Evolutionary conservation across 2,888 invertebrate genomes (phyloP), one percentile per base, ranked within the genome.

Genomic region (Didymodactylos carnosus): DNA sequence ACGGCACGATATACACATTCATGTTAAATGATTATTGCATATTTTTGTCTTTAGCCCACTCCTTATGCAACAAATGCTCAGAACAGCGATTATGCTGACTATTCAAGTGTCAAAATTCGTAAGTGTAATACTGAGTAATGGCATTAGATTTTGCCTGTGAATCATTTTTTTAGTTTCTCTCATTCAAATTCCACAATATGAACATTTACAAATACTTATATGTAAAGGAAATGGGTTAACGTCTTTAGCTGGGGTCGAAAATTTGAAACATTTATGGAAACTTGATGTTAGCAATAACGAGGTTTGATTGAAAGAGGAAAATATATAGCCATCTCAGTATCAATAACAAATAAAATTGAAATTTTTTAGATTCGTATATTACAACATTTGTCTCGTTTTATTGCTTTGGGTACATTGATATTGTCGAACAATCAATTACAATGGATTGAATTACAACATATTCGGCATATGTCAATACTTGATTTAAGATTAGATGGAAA

Each of bases 401-500:
- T 82, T 43, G 80, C 81, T 8, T 72, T 82, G 11, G 82, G 82
- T 27, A 78, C 80, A 2, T 76, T 82, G 14, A 78, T 80, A 39
- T 77, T 82, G 39, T 79, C 80, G 19, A 80, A 80, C 77, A 82
- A 82, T 77, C 78, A 81, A 72, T 73, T 82, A 43, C 77, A 77
- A 14, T 82, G 82, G 82, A 75, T 77, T 29, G 81, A 81, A 73
- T 77, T 82, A 25, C 79, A 78, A 40, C 80, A 80, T 75, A 78
- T 82, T 16, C 77, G 80, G 27, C 80, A 82, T 75, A 77, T 81
- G 62, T 80, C 81, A 75, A 78, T 82, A 43, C 77, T 82, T 10
- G 79, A 81, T 73, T 79, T 82, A 51, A 79, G 80, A 78, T 79
- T 82, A 71, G 80, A 81, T 80, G 82, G 81, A 43, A 82, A 82